Evolutionary conservation across 1,140 invertebrate species (phyloP).

Genomic region (Drosophila ogumai): DNA sequence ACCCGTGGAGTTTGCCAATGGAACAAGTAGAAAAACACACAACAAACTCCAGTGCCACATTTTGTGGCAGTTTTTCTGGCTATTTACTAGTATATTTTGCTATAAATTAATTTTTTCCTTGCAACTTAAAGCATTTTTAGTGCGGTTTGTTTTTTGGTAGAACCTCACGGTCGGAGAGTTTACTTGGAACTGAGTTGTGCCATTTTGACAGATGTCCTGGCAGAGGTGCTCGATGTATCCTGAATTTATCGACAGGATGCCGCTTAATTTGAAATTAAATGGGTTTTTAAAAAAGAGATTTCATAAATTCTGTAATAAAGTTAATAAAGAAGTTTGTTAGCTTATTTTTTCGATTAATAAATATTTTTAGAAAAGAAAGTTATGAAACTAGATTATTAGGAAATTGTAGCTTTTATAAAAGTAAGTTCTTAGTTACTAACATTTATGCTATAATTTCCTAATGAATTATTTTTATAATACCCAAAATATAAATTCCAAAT

Average conservation of each 20-base stretch:
- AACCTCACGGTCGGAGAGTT: constrained; percentile 41
- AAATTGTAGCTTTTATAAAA: too few relatives aligned
- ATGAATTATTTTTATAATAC: too few relatives aligned
- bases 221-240: constrained; percentile 17
- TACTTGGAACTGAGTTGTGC: constrained; percentile 46
- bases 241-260: background rate
- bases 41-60: constrained; percentile 67
- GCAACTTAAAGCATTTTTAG: constrained; percentile 41
- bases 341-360: too few relatives aligned
- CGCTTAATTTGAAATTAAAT: constrained; percentile 2
- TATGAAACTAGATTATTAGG: background rate
- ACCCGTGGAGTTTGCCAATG: constrained; percentile 72
- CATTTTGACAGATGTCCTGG: constrained; percentile 13
- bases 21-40: constrained; percentile 58
- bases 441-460: too few relatives aligned
- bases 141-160: constrained; percentile 2
- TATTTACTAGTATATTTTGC: constrained; percentile 1
- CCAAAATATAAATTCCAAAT: background rate
- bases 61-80: constrained; percentile 26
- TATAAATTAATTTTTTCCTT: background rate
- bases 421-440: too few relatives aligned
- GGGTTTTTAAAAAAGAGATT: background rate
- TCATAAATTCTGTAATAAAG: background rate
- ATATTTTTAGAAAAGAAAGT: background rate
- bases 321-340: background rate